Percentiles rank a stretch among this genome's conserved stretches.
phyloP scores from a whole-genome alignment of 2,113 vertebrate species.

The Microtus oregoni region DNA sequence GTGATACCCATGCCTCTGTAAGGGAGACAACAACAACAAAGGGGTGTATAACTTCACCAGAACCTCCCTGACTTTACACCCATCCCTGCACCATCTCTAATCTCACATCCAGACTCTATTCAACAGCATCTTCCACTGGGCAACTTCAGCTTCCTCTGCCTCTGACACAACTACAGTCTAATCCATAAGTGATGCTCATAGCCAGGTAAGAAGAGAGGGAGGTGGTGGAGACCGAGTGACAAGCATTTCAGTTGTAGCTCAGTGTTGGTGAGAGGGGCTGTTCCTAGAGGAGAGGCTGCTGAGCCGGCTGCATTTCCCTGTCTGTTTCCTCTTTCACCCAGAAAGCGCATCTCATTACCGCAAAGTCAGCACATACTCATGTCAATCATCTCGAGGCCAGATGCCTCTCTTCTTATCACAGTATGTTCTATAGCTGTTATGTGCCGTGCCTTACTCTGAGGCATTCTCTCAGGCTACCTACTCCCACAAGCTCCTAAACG shows the following conservation, averaged over 20 bases:
- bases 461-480: neutral
- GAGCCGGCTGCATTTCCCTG: neutral
- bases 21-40: neutral
- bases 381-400: conserved; percentile 36
- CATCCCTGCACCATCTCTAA: neutral
- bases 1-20: neutral
- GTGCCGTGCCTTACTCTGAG: conserved; percentile 21
- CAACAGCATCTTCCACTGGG: neutral
- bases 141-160: neutral
- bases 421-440: neutral
- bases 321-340: neutral
- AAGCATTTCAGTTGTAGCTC: neutral
- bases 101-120: neutral
- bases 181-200: neutral
- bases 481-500: neutral
- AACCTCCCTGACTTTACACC: neutral
- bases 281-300: neutral
- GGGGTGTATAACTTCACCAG: neutral
- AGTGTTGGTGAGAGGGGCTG: neutral
- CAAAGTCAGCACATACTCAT: neutral
- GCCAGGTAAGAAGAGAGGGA: neutral
- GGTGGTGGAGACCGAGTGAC: neutral
- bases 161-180: neutral
- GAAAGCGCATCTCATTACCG: conserved; percentile 53
- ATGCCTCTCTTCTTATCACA: conserved; percentile 6